A percentile compares a stretch with the other conserved stretches of the same genome.
phyloP scores from a whole-genome alignment of 64 coral and sea anemone species.

The Pachyseris speciosa region DNA sequence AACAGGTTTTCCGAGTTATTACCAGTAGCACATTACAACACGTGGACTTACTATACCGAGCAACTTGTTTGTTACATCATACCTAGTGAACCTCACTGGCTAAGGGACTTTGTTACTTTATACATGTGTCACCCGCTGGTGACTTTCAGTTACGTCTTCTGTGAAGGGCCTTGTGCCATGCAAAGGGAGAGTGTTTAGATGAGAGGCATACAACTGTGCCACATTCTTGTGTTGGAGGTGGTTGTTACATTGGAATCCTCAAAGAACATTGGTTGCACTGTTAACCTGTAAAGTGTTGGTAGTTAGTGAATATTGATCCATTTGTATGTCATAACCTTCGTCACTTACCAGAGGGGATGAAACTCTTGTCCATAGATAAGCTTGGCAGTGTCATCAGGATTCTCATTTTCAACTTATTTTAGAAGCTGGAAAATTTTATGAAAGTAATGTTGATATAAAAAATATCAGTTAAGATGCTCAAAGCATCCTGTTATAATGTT shows the following conservation, averaged over 20 bases:
- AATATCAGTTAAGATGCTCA: too few relatives aligned
- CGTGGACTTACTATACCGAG: background rate
- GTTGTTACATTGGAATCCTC: background rate
- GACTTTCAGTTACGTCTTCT: background rate
- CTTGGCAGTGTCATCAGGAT: too few relatives aligned
- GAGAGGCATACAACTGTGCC: background rate
- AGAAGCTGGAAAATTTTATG: too few relatives aligned
- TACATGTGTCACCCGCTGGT: background rate
- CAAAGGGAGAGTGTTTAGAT: background rate
- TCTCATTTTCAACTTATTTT: too few relatives aligned
- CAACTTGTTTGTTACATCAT: background rate
- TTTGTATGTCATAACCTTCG: too few relatives aligned
- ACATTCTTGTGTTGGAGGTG: background rate
- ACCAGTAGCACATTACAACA: background rate
- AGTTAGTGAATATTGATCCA: too few relatives aligned
- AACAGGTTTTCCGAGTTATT: constrained; percentile 12
- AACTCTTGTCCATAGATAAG: too few relatives aligned
- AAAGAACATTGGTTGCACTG: background rate
- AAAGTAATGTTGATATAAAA: too few relatives aligned
- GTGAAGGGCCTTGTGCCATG: background rate
- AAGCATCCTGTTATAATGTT: too few relatives aligned
- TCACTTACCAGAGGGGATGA: too few relatives aligned
- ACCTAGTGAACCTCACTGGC: background rate
- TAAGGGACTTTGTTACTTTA: background rate
- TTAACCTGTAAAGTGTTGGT: background rate